A percentile compares a stretch with the other conserved stretches of the same genome.
Conservation (phyloP, 2,113 vertebrate genomes). For the Paracanthobrama guichenoti region DNA sequence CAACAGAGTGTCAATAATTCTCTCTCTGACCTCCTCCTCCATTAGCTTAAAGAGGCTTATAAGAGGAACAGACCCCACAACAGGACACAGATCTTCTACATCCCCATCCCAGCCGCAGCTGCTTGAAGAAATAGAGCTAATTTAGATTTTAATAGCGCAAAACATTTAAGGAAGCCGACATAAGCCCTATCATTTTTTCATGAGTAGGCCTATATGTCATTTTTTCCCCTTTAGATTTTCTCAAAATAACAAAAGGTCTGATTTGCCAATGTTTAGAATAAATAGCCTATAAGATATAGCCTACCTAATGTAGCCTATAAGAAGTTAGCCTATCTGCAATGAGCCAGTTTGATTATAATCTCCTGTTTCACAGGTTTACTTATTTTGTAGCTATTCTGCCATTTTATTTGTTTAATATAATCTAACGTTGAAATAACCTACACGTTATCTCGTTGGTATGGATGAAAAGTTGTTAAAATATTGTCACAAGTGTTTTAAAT, state of each 20-base stretch:
- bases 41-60: conserved; percentile 92
- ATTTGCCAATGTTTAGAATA: not conserved
- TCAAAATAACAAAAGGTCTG: too few species aligned
- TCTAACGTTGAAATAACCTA: not conserved
- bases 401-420: not conserved
- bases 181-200: too few species aligned
- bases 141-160: not conserved
- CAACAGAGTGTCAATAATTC: conserved; percentile 92
- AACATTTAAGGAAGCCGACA: not conserved
- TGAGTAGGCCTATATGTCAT: not conserved
- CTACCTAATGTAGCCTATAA: not conserved
- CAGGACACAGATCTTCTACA: not conserved
- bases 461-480: not conserved
- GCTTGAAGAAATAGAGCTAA: conserved; percentile 77
- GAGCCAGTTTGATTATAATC: not conserved
- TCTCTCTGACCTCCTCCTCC: conserved; percentile 89
- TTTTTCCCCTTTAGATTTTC: too few species aligned
- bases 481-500: not conserved
- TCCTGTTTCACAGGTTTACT: not conserved
- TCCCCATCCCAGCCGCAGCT: conserved; percentile 60
- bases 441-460: too few species aligned
- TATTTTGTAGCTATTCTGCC: not conserved
- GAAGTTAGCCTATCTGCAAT: not conserved
- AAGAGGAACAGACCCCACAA: conserved; percentile 76
- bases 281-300: not conserved